Conservation (phyloP, 1,140 invertebrate genomes). For the Drosophila mauritiana region DNA sequence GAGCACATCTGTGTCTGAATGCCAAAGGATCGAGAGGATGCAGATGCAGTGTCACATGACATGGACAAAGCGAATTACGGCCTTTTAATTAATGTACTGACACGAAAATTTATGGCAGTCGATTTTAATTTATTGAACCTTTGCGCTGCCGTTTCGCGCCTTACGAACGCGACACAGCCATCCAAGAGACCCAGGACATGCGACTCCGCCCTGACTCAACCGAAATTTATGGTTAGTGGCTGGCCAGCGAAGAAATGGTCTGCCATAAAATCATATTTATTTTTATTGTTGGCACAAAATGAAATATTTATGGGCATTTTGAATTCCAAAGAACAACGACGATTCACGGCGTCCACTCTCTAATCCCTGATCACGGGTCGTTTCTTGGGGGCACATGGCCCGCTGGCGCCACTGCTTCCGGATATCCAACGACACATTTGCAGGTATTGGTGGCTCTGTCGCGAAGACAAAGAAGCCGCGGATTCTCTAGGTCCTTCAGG, state of each 20-base stretch:
- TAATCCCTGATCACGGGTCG: not conserved
- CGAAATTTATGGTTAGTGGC: conserved; percentile 67
- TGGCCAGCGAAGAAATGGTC: conserved; percentile 57
- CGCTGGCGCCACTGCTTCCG: conserved; percentile 10
- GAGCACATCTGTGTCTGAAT: not conserved
- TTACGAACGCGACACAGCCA: conserved; percentile 10
- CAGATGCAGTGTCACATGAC: conserved; percentile 50
- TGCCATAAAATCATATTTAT: conserved; percentile 80
- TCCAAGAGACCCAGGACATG: not conserved
- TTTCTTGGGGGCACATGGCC: conserved; percentile 20
- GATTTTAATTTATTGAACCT: conserved; percentile 82
- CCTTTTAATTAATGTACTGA: conserved; percentile 84
- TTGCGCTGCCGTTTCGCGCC: conserved; percentile 55
- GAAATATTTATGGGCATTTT: conserved; percentile 76
- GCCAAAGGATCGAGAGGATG: conserved; percentile 8
- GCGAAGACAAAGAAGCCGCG: conserved; percentile 32
- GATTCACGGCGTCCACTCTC: not conserved
- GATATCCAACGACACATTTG: conserved; percentile 34
- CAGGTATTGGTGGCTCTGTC: conserved; percentile 44
- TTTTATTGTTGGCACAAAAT: conserved; percentile 79
- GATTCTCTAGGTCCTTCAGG: conserved; percentile 6
- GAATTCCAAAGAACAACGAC: conserved; percentile 41
- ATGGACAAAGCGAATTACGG: conserved; percentile 70
- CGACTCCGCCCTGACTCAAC: conserved; percentile 19
- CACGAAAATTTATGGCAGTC: conserved; percentile 82